These are phyloP conservation scores for Ornithoptera alexandrae DNA, from an alignment of 2,888 invertebrate species.

Conservation along the genomic window DNA sequence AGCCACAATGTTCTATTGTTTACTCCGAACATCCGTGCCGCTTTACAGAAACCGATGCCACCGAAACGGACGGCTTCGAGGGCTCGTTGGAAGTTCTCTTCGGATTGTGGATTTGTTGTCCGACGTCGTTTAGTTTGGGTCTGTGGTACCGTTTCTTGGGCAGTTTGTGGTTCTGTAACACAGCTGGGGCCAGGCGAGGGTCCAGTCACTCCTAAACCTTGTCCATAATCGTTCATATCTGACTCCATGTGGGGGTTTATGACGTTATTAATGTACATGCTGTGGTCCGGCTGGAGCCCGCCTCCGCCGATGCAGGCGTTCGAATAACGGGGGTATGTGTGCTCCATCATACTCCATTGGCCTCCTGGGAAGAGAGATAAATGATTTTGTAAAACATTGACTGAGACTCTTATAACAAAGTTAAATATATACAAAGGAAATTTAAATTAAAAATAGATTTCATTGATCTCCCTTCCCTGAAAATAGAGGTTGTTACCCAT, in stretches of 20 bases:
- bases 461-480: conserved; percentile 80
- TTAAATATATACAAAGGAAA: conserved; percentile 36
- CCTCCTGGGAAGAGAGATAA: conserved; percentile 87
- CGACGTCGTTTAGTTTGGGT: conserved; percentile 83
- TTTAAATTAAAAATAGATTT: conserved; percentile 37
- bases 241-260: conserved; percentile 64
- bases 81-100: conserved; percentile 90
- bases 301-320: conserved; percentile 82
- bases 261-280: conserved; percentile 79
- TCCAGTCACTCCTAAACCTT: conserved; percentile 57
- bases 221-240: conserved; percentile 66
- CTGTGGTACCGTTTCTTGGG: conserved; percentile 49
- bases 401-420: conserved; percentile 32
- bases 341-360: conserved; percentile 92
- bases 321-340: conserved; percentile 87
- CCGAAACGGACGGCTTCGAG: conserved; percentile 90
- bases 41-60: conserved; percentile 92
- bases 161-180: conserved; percentile 50
- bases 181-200: conserved; percentile 65
- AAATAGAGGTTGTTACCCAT: conserved; percentile 48
- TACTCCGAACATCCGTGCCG: conserved; percentile 90
- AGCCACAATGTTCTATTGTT: conserved; percentile 92
- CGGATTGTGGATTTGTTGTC: conserved; percentile 88
- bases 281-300: conserved; percentile 78
- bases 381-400: conserved; percentile 66